Evolutionary conservation across 2,888 invertebrate species (phyloP), one percentile per base, ranked within the genome.

Genomic region (Trachelus tabidus): DNA sequence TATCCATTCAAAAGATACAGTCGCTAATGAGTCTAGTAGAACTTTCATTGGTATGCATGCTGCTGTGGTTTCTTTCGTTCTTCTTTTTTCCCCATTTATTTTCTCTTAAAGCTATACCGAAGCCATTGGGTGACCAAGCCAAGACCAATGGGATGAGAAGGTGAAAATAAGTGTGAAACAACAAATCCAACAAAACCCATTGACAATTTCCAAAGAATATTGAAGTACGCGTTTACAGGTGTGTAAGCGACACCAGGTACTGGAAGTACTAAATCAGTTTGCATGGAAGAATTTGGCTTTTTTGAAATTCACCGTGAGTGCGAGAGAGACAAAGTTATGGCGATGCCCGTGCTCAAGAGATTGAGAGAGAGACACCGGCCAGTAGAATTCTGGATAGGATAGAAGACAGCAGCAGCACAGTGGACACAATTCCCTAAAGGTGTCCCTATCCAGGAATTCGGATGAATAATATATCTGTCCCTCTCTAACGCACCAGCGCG

Each of bases 41-140:
- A 76, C 56, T 56, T 56, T 82, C 75, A 79, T 78, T 71, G 79
- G 76, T 77, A 76, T 79, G 79, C 76, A 81, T 79, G 81, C 78
- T 76, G 79, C 78, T 79, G 83, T 68, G 73, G 79, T 77, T 77
- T 78, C 69, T 73, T 81, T 76, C 80, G 77, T 77, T 80, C 80
- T 77, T 79, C 9, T 6, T 56, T 40, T 6, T 56, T 2, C 9
- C 23, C 9, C 9, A 6, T 56, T 56, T 23, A 23, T 56, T 23
- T 23, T 15, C 23, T 56, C 56, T 87, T 87, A 87, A 87, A 87
- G 87, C 87, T 87, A 85, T 85, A 87, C 87, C 87, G 86, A 87
- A 87, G 87, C 85, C 84, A 87, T 87, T 85, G 86, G 79, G 81
- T 76, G 73, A 80, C 73, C 35, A 35, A 35, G 35, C 35, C 35